A percentile compares a stretch with the other conserved stretches of the same genome.
phyloP scores from a whole-genome alignment of 2,888 invertebrate species.

The Eurois occulta region DNA sequence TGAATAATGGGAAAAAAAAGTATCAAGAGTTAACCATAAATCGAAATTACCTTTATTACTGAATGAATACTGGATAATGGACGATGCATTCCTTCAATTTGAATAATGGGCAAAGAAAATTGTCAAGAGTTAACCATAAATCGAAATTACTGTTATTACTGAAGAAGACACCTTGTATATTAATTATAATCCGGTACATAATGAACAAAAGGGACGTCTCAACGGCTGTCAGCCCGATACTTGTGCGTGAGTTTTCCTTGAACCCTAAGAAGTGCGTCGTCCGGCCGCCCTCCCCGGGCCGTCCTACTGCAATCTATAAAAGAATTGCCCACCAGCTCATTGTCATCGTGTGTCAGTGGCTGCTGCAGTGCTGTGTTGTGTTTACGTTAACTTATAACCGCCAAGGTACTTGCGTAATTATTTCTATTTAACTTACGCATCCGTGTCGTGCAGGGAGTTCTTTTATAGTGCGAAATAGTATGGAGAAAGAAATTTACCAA shows the following conservation, averaged over 20 bases:
- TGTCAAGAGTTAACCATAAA: neutral
- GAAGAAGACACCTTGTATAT: conserved; percentile 31
- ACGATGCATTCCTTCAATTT: neutral
- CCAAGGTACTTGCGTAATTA: conserved; percentile 77
- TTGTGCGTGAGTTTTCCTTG: conserved; percentile 72
- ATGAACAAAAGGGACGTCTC: conserved; percentile 47
- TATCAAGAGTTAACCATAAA: neutral
- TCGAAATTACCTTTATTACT: neutral
- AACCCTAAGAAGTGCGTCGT: conserved; percentile 72
- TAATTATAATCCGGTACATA: conserved; percentile 27
- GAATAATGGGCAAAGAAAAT: neutral
- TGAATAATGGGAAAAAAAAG: neutral
- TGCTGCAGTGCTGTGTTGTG: conserved; percentile 88
- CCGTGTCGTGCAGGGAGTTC: conserved; percentile 7
- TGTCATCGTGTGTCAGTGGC: conserved; percentile 86
- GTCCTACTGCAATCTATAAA: conserved; percentile 86
- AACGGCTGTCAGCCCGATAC: conserved; percentile 10
- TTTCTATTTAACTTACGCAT: conserved; percentile 9
- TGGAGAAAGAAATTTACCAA: neutral
- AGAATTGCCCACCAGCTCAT: conserved; percentile 81
- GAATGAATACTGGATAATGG: neutral
- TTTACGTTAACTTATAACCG: conserved; percentile 73
- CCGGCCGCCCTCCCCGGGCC: conserved; percentile 80
- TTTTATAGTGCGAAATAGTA: conserved; percentile 13
- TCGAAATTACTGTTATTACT: neutral